Evolutionary conservation across 2,113 vertebrate species (phyloP).

Genomic region (Catharus minimus): DNA sequence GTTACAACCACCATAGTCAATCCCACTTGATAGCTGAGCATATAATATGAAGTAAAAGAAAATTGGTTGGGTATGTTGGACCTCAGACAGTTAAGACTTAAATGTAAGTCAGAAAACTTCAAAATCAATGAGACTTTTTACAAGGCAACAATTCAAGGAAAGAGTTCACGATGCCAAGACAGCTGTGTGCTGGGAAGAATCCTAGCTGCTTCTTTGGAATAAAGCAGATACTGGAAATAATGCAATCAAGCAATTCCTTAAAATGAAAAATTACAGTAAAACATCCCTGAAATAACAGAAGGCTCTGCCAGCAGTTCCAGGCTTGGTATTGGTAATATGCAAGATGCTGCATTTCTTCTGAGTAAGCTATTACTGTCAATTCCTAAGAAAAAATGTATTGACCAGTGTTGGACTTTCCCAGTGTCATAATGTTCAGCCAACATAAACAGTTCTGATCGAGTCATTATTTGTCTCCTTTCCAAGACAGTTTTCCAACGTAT

Average conservation of each 20-base stretch:
- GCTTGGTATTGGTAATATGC: background rate
- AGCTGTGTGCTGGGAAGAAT: constrained; percentile 52
- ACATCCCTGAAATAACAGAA: constrained; percentile 39
- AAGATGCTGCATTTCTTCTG: constrained; percentile 37
- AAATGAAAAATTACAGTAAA: constrained; percentile 39
- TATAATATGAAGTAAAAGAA: constrained; percentile 62
- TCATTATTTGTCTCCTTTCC: constrained; percentile 33
- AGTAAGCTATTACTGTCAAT: constrained; percentile 33
- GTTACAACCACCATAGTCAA: constrained; percentile 52
- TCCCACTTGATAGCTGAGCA: constrained; percentile 57
- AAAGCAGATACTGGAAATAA: constrained; percentile 41
- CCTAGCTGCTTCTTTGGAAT: constrained; percentile 52
- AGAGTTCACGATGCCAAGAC: constrained; percentile 45
- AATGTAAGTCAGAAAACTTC: constrained; percentile 62
- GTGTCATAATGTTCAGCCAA: constrained; percentile 39
- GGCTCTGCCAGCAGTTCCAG: constrained; percentile 16
- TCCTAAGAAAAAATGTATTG: constrained; percentile 36
- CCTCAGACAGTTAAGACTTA: constrained; percentile 56
- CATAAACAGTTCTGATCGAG: constrained; percentile 7
- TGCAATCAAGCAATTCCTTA: constrained; percentile 36
- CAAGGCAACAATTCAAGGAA: constrained; percentile 58
- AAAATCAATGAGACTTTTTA: constrained; percentile 66
- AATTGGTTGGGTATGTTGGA: constrained; percentile 58
- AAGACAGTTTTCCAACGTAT: constrained; percentile 40
- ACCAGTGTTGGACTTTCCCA: constrained; percentile 19